Base-by-base conservation (phyloP, 2,797 vertebrate species). In the Takifugu ocellatus region DNA sequence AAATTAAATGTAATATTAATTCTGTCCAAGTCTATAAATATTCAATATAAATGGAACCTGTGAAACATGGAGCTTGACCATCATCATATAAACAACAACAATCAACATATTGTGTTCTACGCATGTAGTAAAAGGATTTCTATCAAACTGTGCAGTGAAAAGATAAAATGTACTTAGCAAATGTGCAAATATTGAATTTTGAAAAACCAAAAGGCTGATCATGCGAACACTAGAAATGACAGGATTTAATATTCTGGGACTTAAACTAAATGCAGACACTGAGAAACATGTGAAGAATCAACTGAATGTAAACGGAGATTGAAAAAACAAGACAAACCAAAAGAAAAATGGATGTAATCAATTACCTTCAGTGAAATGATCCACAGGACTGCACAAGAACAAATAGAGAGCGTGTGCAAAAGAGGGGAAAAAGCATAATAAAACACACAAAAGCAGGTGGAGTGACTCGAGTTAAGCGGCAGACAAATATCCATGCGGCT, bases 311-410 rank as follows among this genome's bases (percentile, higher is more conserved):
- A 63, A 69, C 25, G 33, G 44, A 70, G 15, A n/a, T 15, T 44
- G 43, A 17, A 8, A n/a, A 21, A 17, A 46, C 27, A 43, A 12
- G 12, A 21, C 10, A 3, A 26, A 26, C 2, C 56, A 51, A 21
- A 60, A 66, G 61, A 68, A 54, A 67, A 51, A 55, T 14, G 46
- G 45, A 51, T 49, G 50, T 70, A 78, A 75, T 73, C 36, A 78
- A 59, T 90, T 91, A 91, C 88, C 89, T 90, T 87, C 57, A 81
- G 44, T 70, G 75, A 75, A 83, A 79, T 68, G 69, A 62, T 85
- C 87, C 85, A 83, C 66, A 54, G 81, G 76, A 89, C 85, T 84
- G 87, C 75, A 83, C 78, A 81, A 81, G 61, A 76, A 85, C 72
- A 81, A 77, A 84, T n/a, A 75, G 82, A 83, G 49, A 73, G 81